phyloP scores from a whole-genome alignment of 2,113 vertebrate species.

The Budorcas taxicolor region DNA sequence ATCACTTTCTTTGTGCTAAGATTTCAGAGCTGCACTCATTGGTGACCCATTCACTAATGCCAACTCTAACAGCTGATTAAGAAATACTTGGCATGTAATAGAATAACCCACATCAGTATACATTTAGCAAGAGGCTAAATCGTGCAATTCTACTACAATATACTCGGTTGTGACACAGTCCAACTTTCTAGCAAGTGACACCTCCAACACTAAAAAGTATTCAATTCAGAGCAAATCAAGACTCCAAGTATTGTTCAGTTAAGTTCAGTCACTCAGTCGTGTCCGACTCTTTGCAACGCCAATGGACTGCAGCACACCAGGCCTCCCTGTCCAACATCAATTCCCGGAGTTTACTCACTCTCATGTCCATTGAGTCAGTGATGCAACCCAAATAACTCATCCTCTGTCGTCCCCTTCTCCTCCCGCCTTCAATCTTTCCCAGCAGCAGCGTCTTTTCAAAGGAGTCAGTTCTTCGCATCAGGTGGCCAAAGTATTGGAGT shows the following conservation, averaged over 20 bases:
- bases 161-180: background rate
- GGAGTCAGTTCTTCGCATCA: background rate
- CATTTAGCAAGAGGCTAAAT: background rate
- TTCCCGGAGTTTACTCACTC: background rate
- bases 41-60: conserved; percentile 25
- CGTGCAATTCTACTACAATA: background rate
- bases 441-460: background rate
- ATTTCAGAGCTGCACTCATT: conserved; percentile 1
- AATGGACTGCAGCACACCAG: background rate
- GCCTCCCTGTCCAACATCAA: background rate
- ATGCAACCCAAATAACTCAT: background rate
- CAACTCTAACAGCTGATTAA: conserved; percentile 49
- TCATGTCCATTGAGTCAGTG: background rate
- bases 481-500: background rate
- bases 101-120: background rate
- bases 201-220: background rate
- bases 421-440: background rate
- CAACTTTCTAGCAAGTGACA: background rate
- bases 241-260: background rate
- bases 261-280: background rate
- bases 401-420: rapidly evolving
- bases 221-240: background rate
- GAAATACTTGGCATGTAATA: conserved; percentile 16
- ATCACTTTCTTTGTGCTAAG: conserved; percentile 61
- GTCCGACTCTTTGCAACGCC: background rate